Base-by-base conservation (phyloP, 2,888 invertebrate species). In the Beris chalybata region DNA sequence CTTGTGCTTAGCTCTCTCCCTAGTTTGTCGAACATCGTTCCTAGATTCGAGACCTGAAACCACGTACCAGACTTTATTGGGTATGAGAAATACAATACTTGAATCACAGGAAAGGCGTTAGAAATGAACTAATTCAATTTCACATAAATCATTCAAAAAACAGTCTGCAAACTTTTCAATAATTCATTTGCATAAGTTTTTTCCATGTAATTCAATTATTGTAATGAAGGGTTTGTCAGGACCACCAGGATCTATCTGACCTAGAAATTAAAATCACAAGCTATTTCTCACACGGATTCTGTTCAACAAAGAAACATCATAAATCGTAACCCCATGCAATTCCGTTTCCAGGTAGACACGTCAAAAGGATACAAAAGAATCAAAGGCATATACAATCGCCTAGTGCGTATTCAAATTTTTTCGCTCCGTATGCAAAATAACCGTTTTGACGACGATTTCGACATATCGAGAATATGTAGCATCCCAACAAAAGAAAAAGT, bases 201-300 rank as follows among this genome's bases (percentile, higher is more conserved):
- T n/a, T 31, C 4, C 30, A 52, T 12, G 43, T 61, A 61, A 61
- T 61, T 61, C 15, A 45, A 61, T 61, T 61, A 61, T 29, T 6
- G n/a, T n/a, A 7, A 30, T 2, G 4, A 59, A 59, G 48, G 59
- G 48, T 30, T 59, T 38, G 11, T n/a, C 50, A 32, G 38, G 61
- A 61, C 61, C 61, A 43, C 52, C 61, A 61, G 61, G 52, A 61
- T 61, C 61, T 50, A 13, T 61, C 38, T 52, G 61, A 61, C 52
- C 61, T 38, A 61, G 61, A 61, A 61, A 48, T 32, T 38, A 7
- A 9, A 50, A 52, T 61, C 52, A 43, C 12, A 13, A 22, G 61
- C 22, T 50, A 68, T 65, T 67, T 68, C 65, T 68, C 68, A 65
- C 68, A 67, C 65, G 65, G 56, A 59, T 58, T 31, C 50, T 61